Conservation (phyloP, 1,140 invertebrate species). For the Vollenhovia emeryi region DNA sequence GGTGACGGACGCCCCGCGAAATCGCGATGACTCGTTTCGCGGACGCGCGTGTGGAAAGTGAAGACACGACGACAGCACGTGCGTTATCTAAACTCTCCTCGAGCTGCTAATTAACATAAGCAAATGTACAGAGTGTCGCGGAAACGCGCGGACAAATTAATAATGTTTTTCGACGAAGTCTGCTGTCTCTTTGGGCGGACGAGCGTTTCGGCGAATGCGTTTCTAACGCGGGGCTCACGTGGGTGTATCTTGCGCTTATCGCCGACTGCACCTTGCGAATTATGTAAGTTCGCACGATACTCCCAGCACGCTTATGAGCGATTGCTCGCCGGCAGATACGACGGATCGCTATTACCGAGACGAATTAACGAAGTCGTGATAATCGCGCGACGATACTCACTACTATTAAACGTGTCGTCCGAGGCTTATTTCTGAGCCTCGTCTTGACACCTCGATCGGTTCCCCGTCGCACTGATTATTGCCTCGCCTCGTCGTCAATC, state of each 20-base stretch:
- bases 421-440: constrained; percentile 54
- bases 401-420: constrained; percentile 64
- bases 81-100: neutral
- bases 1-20: no score
- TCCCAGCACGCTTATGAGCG: neutral
- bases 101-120: neutral
- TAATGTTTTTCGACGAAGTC: neutral
- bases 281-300: neutral
- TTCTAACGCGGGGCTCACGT: neutral
- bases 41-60: neutral
- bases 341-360: neutral
- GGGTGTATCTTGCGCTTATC: neutral
- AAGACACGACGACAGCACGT: neutral
- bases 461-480: constrained; percentile 24
- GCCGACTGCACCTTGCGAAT: neutral
- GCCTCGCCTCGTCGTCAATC: constrained; percentile 1
- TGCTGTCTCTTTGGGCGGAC: neutral
- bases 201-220: neutral
- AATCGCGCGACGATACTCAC: constrained; percentile 59
- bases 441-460: constrained; percentile 39
- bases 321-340: neutral
- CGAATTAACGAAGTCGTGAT: no score
- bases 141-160: neutral
- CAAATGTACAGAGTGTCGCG: neutral
- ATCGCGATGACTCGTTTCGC: neutral